Percentiles rank a stretch among this genome's conserved stretches.
phyloP scores from a whole-genome alignment of 2,797 vertebrate species.

The Neosilurus hyrtlii region DNA sequence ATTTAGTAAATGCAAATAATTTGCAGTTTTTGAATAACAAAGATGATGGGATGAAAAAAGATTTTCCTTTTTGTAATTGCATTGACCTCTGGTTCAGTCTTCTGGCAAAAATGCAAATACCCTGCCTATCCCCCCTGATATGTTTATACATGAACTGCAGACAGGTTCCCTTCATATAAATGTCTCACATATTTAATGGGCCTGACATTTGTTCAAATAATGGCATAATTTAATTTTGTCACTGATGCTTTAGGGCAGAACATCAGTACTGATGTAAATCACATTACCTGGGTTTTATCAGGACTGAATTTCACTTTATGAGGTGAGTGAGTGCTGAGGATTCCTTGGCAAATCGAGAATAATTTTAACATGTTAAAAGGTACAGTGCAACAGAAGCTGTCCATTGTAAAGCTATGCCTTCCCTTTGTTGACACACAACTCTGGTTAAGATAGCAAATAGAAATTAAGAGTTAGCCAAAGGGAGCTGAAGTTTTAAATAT shows the following conservation, averaged over 20 bases:
- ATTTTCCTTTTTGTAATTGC: not conserved
- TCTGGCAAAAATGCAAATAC: conserved; percentile 30
- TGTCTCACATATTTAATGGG: conserved; percentile 25
- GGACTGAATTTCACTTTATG: conserved; percentile 19
- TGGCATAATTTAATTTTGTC: conserved; percentile 42
- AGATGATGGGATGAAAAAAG: not conserved
- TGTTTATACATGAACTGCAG: conserved; percentile 9
- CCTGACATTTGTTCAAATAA: conserved; percentile 31
- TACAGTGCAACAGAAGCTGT: not conserved
- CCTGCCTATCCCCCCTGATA: not conserved
- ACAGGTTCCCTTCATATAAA: conserved; percentile 8
- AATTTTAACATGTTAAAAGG: not conserved
- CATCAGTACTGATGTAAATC: conserved; percentile 33
- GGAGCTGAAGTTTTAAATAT: not conserved
- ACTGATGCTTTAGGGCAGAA: conserved; percentile 23
- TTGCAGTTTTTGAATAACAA: not conserved
- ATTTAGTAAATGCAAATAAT: not conserved
- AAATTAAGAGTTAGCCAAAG: not conserved
- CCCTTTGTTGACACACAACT: not conserved
- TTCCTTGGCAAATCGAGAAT: conserved; percentile 5
- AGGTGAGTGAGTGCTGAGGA: conserved; percentile 14
- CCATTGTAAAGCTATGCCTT: not conserved
- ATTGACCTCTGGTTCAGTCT: conserved; percentile 28
- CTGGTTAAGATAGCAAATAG: not conserved
- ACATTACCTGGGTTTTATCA: conserved; percentile 13